phyloP scores from a whole-genome alignment of 2,797 vertebrate species.

The Amblyraja radiata region DNA sequence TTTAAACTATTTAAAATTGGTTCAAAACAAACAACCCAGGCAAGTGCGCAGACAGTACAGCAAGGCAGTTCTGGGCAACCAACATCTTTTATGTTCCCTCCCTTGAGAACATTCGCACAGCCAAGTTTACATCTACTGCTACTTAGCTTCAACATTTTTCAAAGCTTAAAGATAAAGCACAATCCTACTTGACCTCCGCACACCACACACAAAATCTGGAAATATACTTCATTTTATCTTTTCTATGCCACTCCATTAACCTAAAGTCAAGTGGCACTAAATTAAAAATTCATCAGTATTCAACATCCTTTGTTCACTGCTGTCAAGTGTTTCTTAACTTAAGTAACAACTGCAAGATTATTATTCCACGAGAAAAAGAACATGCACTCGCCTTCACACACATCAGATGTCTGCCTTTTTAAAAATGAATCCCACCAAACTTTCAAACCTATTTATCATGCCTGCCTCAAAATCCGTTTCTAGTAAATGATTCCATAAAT shows the following conservation, averaged over 20 bases:
- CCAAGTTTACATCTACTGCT: neutral
- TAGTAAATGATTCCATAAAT: neutral
- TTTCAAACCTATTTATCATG: neutral
- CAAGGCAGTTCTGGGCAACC: slow-evolving; percentile 39
- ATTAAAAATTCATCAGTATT: neutral
- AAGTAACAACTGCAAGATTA: neutral
- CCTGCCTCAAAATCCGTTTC: neutral
- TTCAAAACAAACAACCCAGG: slow-evolving; percentile 17
- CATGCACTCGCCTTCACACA: neutral
- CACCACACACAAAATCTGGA: neutral
- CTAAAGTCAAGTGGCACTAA: neutral
- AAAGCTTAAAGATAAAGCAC: slow-evolving; percentile 16
- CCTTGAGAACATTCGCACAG: slow-evolving; percentile 40
- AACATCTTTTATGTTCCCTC: slow-evolving; percentile 40
- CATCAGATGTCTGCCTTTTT: no score
- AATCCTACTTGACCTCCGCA: neutral
- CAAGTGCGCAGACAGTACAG: neutral
- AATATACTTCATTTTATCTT: neutral
- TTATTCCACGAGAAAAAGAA: neutral
- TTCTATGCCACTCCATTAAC: neutral
- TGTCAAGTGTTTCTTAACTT: neutral
- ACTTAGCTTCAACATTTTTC: neutral
- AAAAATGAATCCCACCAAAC: no score
- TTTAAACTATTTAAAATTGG: slow-evolving; percentile 17
- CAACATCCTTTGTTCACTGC: neutral